phyloP scores from a whole-genome alignment of 2,113 vertebrate genomes.

The Kryptolebias marmoratus region DNA sequence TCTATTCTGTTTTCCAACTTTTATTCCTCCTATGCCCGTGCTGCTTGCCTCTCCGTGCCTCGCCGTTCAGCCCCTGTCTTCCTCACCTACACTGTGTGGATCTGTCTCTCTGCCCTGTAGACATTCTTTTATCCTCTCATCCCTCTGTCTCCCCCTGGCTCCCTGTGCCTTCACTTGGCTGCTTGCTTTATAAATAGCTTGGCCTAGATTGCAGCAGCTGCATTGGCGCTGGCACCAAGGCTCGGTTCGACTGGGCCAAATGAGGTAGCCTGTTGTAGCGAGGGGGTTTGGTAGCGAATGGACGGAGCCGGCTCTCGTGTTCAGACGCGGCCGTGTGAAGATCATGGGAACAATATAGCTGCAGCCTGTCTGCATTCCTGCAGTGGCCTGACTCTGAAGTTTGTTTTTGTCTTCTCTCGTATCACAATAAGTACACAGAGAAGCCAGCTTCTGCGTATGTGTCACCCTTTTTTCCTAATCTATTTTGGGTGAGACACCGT shows the following conservation, averaged over 20 bases:
- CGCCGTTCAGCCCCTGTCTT: conserved; percentile 26
- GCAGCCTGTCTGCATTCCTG: conserved; percentile 21
- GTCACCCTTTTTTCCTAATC: not conserved
- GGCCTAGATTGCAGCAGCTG: conserved; percentile 83
- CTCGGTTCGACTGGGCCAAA: conserved; percentile 57
- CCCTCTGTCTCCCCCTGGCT: conserved; percentile 67
- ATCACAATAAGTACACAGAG: conserved; percentile 7
- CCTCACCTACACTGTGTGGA: conserved; percentile 51
- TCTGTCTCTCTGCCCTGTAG: conserved; percentile 56
- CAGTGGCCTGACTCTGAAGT: conserved; percentile 13
- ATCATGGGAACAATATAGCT: conserved; percentile 14
- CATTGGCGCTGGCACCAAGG: conserved; percentile 76
- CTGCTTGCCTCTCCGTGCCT: not conserved
- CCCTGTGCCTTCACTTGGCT: conserved; percentile 64
- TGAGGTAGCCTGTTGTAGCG: conserved; percentile 59
- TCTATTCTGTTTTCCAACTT: conserved; percentile 23
- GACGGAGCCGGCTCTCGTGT: conserved; percentile 2
- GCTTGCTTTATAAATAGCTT: conserved; percentile 83
- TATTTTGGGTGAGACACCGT: not conserved
- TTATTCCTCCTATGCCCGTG: conserved; percentile 13
- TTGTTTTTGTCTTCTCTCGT: conserved; percentile 17
- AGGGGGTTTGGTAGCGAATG: conserved; percentile 35
- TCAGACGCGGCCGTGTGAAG: not conserved
- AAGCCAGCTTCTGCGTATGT: not conserved
- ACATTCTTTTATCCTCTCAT: conserved; percentile 63